These are phyloP conservation scores for Sitophilus oryzae DNA, from an alignment of 1,140 invertebrate species.

Conservation along the genomic window DNA sequence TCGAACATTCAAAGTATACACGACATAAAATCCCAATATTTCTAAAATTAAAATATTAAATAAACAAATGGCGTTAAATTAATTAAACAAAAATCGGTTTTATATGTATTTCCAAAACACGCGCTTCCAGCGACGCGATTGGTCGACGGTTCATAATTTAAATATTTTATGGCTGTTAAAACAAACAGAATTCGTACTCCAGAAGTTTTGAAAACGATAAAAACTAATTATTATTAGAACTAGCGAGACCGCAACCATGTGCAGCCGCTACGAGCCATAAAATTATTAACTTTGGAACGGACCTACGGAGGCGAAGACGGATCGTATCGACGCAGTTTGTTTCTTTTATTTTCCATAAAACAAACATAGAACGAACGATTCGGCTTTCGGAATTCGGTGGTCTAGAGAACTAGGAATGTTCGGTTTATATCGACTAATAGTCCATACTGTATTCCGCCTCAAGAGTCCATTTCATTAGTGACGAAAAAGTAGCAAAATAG, in stretches of 20 bases:
- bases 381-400: no score
- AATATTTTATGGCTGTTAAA: conserved; percentile 27
- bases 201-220: conserved; percentile 25
- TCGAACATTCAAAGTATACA: no score
- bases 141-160: conserved; percentile 22
- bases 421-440: no score
- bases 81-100: conserved; percentile 24
- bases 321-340: conserved; percentile 1
- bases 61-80: conserved; percentile 19
- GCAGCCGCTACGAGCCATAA: conserved; percentile 11
- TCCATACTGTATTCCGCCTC: no score
- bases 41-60: conserved; percentile 27
- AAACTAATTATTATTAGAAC: conserved; percentile 27
- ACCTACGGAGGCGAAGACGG: conserved; percentile 8
- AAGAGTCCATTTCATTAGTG: no score
- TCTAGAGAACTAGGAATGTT: no score
- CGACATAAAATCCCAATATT: conserved; percentile 6
- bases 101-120: conserved; percentile 26
- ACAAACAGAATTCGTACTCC: conserved; percentile 21
- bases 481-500: no score
- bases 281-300: conserved; percentile 19
- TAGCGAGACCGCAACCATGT: conserved; percentile 20
- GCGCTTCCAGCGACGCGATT: conserved; percentile 12
- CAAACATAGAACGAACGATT: no score
- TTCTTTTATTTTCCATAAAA: not conserved